These are phyloP conservation scores for Lindbergichthys nudifrons DNA, from an alignment of 2,797 vertebrate genomes.

Conservation along the genomic window DNA sequence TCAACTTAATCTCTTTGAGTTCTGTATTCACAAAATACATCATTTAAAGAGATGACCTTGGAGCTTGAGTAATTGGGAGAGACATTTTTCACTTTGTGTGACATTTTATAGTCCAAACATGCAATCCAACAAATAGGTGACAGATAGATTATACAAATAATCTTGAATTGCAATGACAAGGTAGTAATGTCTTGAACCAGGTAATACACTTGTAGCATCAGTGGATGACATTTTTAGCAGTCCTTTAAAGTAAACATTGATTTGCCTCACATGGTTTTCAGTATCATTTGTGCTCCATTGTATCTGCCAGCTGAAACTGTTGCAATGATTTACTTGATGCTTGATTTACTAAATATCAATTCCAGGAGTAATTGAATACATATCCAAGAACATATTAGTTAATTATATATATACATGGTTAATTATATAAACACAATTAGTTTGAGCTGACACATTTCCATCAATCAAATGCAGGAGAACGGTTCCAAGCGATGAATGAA, in stretches of 20 bases:
- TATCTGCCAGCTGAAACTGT: slow-evolving; percentile 1
- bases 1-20: too few species aligned
- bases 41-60: too few species aligned
- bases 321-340: slow-evolving; percentile 24
- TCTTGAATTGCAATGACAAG: too few species aligned
- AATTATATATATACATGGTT: not conserved
- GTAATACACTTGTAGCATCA: slow-evolving; percentile 25
- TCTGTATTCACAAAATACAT: too few species aligned
- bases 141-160: too few species aligned
- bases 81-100: too few species aligned
- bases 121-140: too few species aligned
- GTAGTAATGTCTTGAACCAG: slow-evolving; percentile 24
- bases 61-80: too few species aligned
- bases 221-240: not conserved
- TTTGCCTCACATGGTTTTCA: not conserved
- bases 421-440: slow-evolving; percentile 10
- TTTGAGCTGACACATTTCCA: slow-evolving; percentile 28
- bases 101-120: too few species aligned
- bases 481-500: slow-evolving; percentile 5
- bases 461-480: slow-evolving; percentile 15
- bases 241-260: not conserved
- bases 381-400: slow-evolving; percentile 12
- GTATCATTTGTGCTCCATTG: not conserved
- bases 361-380: slow-evolving; percentile 34
- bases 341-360: slow-evolving; percentile 19